A percentile compares a stretch with the other conserved stretches of the same genome.
Conservation (phyloP, 2,113 vertebrate species). For the Hypocryptadius cinnamomeus region DNA sequence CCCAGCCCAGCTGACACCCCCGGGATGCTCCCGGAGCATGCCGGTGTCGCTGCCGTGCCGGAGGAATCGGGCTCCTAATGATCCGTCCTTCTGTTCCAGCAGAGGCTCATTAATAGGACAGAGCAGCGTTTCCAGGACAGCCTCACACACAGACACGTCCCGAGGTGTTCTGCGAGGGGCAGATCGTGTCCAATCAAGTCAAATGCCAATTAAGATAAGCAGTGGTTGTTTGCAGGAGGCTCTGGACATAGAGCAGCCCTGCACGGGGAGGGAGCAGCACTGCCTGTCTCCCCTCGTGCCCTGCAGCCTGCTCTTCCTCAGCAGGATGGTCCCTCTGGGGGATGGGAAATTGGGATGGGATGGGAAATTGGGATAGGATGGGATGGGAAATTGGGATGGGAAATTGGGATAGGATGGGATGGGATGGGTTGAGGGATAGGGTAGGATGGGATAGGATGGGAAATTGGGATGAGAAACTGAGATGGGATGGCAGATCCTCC, state of each 20-base stretch:
- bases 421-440: not conserved
- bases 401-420: too few species aligned
- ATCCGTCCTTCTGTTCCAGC: slow-evolving; percentile 49
- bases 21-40: fast-evolving
- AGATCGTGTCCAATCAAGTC: slow-evolving; percentile 63
- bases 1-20: not conserved
- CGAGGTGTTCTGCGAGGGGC: slow-evolving; percentile 57
- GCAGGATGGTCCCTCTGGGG: not conserved
- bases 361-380: too few species aligned
- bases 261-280: not conserved
- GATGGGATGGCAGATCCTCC: not conserved
- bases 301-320: fast-evolving
- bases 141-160: slow-evolving; percentile 46
- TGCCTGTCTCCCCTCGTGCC: not conserved
- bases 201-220: slow-evolving; percentile 58
- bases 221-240: not conserved
- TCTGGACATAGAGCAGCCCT: not conserved
- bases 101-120: slow-evolving; percentile 49
- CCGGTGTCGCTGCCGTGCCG: not conserved
- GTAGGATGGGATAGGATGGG: too few species aligned
- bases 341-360: not conserved
- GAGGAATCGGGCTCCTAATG: slow-evolving; percentile 49
- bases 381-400: too few species aligned
- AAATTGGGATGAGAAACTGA: not conserved
- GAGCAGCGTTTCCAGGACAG: slow-evolving; percentile 51